A percentile compares a stretch with the other conserved stretches of the same genome.
Conservation (phyloP, 2,888 invertebrate genomes). For the Stenichneumon culpator region DNA sequence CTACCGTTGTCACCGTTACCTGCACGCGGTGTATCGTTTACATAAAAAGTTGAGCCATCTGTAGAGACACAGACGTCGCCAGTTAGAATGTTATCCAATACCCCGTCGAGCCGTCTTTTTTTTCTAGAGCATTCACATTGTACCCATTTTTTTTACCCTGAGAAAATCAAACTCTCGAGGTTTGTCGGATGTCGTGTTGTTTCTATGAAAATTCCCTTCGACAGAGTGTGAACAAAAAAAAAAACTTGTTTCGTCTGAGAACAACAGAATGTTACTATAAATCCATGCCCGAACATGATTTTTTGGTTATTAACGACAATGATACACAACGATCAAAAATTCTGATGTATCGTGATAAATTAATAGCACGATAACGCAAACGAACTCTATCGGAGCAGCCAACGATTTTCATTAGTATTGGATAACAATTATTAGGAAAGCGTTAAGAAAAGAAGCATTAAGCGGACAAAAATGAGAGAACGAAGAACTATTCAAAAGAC, state of each 20-base stretch:
- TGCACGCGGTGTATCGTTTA: constrained; percentile 85
- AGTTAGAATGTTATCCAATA: constrained; percentile 84
- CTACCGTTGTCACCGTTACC: constrained; percentile 86
- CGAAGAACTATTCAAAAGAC: neutral
- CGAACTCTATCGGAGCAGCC: constrained; percentile 61
- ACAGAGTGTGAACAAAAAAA: constrained; percentile 15
- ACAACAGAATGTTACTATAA: neutral
- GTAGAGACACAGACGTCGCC: constrained; percentile 82
- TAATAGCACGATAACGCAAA: constrained; percentile 57
- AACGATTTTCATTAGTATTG: constrained; percentile 79
- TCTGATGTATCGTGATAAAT: constrained; percentile 32
- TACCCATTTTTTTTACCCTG: neutral
- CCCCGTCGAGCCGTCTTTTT: constrained; percentile 72
- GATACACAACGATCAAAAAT: constrained; percentile 30
- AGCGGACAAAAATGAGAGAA: constrained; percentile 43
- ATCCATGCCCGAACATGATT: constrained; percentile 36
- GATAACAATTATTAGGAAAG: constrained; percentile 76
- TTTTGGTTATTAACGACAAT: neutral
- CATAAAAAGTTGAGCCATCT: constrained; percentile 85
- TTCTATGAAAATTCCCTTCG: neutral
- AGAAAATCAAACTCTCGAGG: neutral
- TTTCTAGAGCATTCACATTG: constrained; percentile 48
- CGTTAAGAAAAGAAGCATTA: constrained; percentile 33
- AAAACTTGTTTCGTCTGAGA: neutral
- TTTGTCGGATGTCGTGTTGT: constrained; percentile 49